Base-by-base conservation (phyloP, 2,797 vertebrate species). In the Lepilemur ruficaudatus region DNA sequence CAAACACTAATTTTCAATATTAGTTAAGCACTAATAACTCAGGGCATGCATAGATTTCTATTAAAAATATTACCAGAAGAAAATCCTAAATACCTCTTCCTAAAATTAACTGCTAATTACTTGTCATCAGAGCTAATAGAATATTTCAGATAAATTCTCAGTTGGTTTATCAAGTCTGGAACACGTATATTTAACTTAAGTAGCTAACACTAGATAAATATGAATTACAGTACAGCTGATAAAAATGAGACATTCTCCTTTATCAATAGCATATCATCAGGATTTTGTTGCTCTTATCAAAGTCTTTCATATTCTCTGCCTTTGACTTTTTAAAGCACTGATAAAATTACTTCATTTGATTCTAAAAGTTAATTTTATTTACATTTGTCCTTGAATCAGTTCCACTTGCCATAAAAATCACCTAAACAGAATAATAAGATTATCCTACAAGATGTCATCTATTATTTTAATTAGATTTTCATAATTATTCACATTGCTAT, bases 161-260 rank as follows among this genome's bases (percentile, higher is more conserved):
- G 82, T 89, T 76, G 13, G 25, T 76, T 97, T 95, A 90, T 93
- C 52, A 84, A 89, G 46, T 93, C 83, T 95, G 59, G 9, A 96
- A 88, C 22, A 85, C 69, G 12, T 57, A 84, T 73, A 93, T 59
- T 96, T 94, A 96, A 96, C 93, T 83, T 94, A 94, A 96, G 81
- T 79, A 93, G 57, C 35, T 88, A 88, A 93, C 38, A 92, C 18
- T 93, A 89, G n/a, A 79, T 94, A 97, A 96, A 93, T 94, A 96
- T n/a, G 28, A 97, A 95, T 93, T 95, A 93, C 1, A 61, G 41
- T 32, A 55, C 63, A 79, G 15, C 79, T 95, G 72, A 88, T 95
- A 95, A 97, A 97, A 96, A 97, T 92, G 79, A 97, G 89, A 91
- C 59, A 91, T 94, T 96, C 46, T 98, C 72, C 84, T 92, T 97